Evolutionary conservation across 2,797 vertebrate species (phyloP), one percentile per base, ranked within the genome.

Genomic region (Phoxinus dragarum): DNA sequence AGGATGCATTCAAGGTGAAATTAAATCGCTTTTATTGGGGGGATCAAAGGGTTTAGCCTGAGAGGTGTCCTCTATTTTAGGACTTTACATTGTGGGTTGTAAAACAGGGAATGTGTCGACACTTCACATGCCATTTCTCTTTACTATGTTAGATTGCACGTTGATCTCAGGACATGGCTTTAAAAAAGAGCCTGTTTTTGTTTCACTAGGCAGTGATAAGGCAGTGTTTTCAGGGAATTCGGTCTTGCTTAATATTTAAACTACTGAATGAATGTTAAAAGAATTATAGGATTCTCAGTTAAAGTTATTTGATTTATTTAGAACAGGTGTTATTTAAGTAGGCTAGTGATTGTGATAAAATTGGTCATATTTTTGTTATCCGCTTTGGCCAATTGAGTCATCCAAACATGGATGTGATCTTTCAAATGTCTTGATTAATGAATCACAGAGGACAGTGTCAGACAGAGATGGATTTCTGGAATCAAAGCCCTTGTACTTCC

Each of bases 21-120:
- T 92, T 23, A 93, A 93, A 93, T 93, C 90, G 89, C 81, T 93
- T 94, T 92, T 92, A 93, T 90, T 86, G 85, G 90, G 86, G 81
- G 88, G 92, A 92, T 94, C 90, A 92, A 92, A 90, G 89, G 89
- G 91, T 92, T 92, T 89, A 80, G 88, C 61, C 88, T 40, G 69
- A 68, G 34, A 80, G 89, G 66, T 89, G 81, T 90, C 80, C 89
- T 93, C 91, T 93, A 93, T 94, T 94, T 90, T 84, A 83, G 89
- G 93, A 89, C 78, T 86, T 89, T 88, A 85, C 90, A 75, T 81
- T 84, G 81, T 59, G 44, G 84, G 90, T 92, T 91, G 89, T 88
- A 90, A 93, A 92, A 34, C 34, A 36, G 87, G 91, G 88, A 90
- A 93, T 94, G 87, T 89, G 88, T 89, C 76, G 73, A 91, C 92